Evolutionary conservation across 30 jellyfish, hydroid and myxozoan genomes (phyloP).

Genomic region (Turritopsis dohrnii): DNA sequence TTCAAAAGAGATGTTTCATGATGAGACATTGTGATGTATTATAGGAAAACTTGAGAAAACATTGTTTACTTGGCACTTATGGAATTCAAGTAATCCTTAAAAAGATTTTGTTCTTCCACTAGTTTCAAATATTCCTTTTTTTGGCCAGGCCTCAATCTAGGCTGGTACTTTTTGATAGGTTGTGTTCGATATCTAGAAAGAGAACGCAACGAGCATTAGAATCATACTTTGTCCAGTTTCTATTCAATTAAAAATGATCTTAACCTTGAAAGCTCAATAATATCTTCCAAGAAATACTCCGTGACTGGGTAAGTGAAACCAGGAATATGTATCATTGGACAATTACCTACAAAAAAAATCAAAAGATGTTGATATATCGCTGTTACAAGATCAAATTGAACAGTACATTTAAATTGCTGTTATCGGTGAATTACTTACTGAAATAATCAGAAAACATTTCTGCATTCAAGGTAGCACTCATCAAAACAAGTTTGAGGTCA

Average conservation of each 20-base stretch:
- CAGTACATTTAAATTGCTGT: too few relatives aligned
- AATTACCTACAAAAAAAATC: conserved; percentile 28
- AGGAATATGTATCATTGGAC: conserved; percentile 77
- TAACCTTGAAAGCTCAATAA: conserved; percentile 42
- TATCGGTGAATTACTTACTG: conserved; percentile 61
- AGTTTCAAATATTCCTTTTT: neutral
- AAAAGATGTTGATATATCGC: too few relatives aligned
- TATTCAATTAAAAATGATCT: neutral
- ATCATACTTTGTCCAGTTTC: neutral
- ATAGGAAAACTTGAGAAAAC: neutral
- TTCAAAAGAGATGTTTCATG: too few relatives aligned
- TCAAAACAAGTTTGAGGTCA: conserved; percentile 61
- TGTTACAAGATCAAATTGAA: too few relatives aligned
- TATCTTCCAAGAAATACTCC: conserved; percentile 61
- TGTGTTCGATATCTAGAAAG: neutral
- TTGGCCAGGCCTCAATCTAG: neutral
- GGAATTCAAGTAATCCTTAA: neutral
- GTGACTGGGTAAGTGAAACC: conserved; percentile 78
- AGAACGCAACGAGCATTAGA: neutral
- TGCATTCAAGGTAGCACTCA: conserved; percentile 94
- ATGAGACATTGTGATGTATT: neutral
- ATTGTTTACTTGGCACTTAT: neutral
- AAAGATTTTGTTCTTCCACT: neutral
- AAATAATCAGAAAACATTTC: conserved; percentile 68
- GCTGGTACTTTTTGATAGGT: neutral